These are phyloP conservation scores for Antidorcas marsupialis DNA, from an alignment of 2,113 vertebrate genomes.

Conservation along the genomic window DNA sequence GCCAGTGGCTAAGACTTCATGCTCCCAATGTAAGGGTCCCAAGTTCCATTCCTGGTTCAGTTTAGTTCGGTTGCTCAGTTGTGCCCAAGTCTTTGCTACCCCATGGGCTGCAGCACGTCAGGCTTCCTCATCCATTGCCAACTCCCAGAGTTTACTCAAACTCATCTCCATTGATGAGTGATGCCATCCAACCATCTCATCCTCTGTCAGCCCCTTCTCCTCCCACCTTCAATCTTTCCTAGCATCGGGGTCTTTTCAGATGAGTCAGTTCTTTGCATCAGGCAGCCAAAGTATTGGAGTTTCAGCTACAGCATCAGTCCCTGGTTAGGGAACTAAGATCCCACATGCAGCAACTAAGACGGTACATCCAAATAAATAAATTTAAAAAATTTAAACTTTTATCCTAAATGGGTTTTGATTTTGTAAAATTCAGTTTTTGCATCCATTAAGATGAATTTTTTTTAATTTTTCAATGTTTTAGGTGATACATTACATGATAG, in stretches of 20 bases:
- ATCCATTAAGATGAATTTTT: not conserved
- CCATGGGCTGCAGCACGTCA: not conserved
- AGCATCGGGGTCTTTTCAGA: not conserved
- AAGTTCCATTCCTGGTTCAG: not conserved
- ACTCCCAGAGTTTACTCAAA: not conserved
- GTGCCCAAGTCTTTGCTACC: accelerated
- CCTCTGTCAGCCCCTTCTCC: not conserved
- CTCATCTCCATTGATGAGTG: not conserved
- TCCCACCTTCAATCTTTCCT: not conserved
- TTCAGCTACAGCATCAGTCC: not conserved
- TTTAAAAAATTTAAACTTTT: not conserved
- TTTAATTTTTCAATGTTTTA: not conserved
- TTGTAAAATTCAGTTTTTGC: not conserved
- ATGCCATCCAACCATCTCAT: not conserved
- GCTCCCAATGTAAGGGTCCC: not conserved
- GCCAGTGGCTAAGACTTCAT: not conserved
- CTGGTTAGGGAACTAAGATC: not conserved
- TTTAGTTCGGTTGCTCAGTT: not conserved
- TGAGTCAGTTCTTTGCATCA: not conserved
- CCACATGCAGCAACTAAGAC: not conserved
- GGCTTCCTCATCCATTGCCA: not conserved
- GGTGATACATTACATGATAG: not conserved
- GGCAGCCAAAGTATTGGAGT: not conserved
- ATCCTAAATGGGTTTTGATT: not conserved
- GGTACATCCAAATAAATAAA: not conserved